phyloP scores from a whole-genome alignment of 2,888 invertebrate genomes.

The Eupsilia transversa region DNA sequence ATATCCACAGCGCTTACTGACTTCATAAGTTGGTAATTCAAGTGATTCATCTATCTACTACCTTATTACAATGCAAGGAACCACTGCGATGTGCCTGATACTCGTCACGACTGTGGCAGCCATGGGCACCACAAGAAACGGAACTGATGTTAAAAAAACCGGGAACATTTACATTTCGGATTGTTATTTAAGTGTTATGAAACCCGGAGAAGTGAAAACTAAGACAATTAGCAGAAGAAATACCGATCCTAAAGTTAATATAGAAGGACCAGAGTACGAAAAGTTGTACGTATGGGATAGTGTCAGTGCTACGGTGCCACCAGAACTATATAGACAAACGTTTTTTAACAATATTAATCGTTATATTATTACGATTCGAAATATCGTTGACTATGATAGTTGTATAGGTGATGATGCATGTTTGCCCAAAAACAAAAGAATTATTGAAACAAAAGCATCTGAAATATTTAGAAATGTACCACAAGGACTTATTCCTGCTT shows the following conservation, averaged over 20 bases:
- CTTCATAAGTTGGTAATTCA: background rate
- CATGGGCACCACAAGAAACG: background rate
- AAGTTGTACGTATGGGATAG: background rate
- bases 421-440: background rate
- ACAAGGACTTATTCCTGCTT: background rate
- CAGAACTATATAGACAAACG: background rate
- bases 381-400: background rate
- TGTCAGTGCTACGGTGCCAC: background rate
- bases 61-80: conserved; percentile 5
- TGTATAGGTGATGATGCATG: background rate
- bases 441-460: conserved; percentile 16
- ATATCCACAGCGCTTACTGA: background rate
- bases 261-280: background rate
- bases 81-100: background rate
- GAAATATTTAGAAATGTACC: conserved; percentile 17
- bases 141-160: conserved; percentile 5
- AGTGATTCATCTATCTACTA: background rate
- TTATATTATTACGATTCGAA: conserved; percentile 11
- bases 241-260: background rate
- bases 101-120: conserved; percentile 7
- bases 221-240: background rate
- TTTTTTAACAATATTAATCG: conserved; percentile 12
- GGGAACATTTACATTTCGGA: conserved; percentile 17
- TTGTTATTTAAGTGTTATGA: conserved; percentile 19
- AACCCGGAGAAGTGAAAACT: conserved; percentile 6